Base-by-base conservation (phyloP, 2,113 vertebrate genomes). In the Thomomys bottae region DNA sequence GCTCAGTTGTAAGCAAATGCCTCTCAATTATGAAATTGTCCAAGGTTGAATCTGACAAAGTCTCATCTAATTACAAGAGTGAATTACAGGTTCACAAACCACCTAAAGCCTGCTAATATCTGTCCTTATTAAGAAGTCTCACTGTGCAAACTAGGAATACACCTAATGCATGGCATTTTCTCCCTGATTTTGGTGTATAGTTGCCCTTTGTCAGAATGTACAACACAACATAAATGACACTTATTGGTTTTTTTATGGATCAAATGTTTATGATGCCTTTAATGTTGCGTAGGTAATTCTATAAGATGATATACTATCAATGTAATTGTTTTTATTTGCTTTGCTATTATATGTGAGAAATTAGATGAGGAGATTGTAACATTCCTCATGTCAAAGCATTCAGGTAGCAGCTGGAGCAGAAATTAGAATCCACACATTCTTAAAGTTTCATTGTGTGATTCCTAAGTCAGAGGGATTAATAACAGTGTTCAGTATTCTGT, bases 11-110 rank as follows among this genome's bases (percentile, higher is more conserved):
- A 90, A 70, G 90, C 84, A 94, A 90, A 88, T 92, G n/a, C 26
- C 66, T 79, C 49, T 94, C 80, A 81, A 92, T 95, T 95, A 94
- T 89, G 86, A 97, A 95, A 96, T 38, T 90, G 84, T 93, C 90
- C 76, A 94, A 95, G n/a, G 89, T 93, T 89, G 77, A 32, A 36
- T 84, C 84, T 95, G 90, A 93, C 83, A 94, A 88, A 94, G 68
- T 87, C 59, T 95, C 73, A 93, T 90, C 68, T 87, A 96, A 95
- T 94, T 96, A 94, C 36, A 92, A 76, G 61, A 94, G 82, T 61
- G 94, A 93, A 95, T 95, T 96, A 92, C 88, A 96, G 96, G 92
- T 95, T 94, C 90, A 93, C 94, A 92, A 96, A 96, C 95, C 94
- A 95, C 80, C 95, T 63, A 89, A 92, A 89, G 54, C 81, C 84